These are phyloP conservation scores for Lithophane ornitopus DNA, from an alignment of 2,888 invertebrate species.

Conservation along the genomic window DNA sequence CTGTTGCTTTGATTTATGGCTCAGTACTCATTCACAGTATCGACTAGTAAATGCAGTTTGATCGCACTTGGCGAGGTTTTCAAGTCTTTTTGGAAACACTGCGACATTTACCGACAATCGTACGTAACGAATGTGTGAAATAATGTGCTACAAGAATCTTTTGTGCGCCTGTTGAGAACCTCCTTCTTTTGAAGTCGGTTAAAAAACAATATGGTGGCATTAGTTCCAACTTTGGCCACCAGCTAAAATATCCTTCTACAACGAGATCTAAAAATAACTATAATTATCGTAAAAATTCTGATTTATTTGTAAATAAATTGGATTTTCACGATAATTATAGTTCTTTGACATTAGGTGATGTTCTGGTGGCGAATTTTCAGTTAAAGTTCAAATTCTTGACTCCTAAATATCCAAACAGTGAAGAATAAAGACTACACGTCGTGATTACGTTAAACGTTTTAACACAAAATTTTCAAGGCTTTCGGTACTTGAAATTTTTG, in stretches of 20 bases:
- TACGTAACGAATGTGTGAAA: neutral
- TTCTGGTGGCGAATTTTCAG: neutral
- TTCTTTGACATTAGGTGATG: neutral
- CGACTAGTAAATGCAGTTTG: neutral
- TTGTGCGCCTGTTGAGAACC: too few species aligned
- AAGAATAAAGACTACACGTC: neutral
- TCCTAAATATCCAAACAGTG: neutral
- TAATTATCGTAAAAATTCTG: too few species aligned
- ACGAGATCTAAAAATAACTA: too few species aligned
- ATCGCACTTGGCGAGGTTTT: neutral
- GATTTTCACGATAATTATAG: too few species aligned
- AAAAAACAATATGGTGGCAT: neutral
- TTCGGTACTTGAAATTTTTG: neutral
- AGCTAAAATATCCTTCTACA: neutral
- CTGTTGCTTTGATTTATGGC: constrained; percentile 27
- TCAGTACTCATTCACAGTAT: too few species aligned
- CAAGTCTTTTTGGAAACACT: neutral
- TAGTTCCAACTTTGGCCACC: neutral
- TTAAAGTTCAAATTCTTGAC: neutral
- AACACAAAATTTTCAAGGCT: neutral
- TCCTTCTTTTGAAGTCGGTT: too few species aligned
- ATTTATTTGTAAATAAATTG: too few species aligned
- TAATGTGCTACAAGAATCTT: neutral
- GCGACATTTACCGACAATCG: too few species aligned
- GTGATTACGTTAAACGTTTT: too few species aligned